Conservation (phyloP, 2,113 vertebrate genomes). For the Microtus oregoni region DNA sequence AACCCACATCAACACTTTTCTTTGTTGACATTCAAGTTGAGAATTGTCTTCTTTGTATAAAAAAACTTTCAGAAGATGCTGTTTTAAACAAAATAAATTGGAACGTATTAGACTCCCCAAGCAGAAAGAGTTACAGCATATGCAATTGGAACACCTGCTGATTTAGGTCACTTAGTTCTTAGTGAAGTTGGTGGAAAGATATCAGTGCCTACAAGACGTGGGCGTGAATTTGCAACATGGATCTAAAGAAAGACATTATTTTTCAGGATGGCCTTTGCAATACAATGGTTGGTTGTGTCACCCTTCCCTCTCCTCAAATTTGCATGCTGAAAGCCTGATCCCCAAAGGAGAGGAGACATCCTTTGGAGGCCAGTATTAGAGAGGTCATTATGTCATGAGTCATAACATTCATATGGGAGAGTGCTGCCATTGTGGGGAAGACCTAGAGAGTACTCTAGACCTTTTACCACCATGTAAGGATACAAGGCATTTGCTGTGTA, state of each 20-base stretch:
- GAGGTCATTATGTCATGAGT: neutral
- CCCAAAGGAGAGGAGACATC: neutral
- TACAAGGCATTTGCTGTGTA: neutral
- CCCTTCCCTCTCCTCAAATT: neutral
- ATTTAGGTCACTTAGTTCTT: slow-evolving; percentile 22
- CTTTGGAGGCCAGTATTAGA: neutral
- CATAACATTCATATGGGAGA: too few species aligned
- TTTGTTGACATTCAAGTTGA: neutral
- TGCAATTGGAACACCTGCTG: slow-evolving; percentile 26
- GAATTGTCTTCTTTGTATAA: slow-evolving; percentile 10
- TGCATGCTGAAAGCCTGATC: neutral
- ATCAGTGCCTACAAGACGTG: neutral
- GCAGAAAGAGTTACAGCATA: neutral
- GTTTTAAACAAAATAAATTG: slow-evolving; percentile 15
- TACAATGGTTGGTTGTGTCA: neutral
- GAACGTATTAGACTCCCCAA: neutral
- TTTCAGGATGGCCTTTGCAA: neutral
- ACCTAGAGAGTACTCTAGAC: neutral
- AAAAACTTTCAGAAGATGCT: neutral
- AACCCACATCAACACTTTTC: neutral
- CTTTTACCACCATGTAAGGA: neutral
- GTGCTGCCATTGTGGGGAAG: neutral
- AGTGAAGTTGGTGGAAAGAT: neutral
- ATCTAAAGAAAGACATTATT: too few species aligned
- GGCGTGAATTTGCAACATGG: too few species aligned